Evolutionary conservation across 1,140 invertebrate genomes (phyloP), one percentile per base, ranked within the genome.

Genomic region (Drosophila quadrilineata): DNA sequence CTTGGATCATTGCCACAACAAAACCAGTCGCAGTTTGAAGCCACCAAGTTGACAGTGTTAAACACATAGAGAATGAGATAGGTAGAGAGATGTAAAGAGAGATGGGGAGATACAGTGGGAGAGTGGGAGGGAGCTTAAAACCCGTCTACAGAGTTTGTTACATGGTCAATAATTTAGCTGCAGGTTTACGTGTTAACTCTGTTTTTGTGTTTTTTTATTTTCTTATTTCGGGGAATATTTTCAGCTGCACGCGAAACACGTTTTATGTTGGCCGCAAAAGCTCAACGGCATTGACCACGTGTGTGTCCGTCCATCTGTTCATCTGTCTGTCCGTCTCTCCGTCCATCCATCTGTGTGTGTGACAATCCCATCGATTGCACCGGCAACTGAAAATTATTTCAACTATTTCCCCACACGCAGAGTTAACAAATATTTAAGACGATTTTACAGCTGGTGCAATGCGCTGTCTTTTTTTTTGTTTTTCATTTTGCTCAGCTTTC

Each of bases 11-110:
- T 53, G 49, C 43, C 14, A 35, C 43, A 31, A 10, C 70, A 31
- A 82, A 82, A 82, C 76, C 77, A 76, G 76, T 80, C 68, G 38
- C 72, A 48, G 53, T 62, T 66, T 59, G 68, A 76, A 52, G 66
- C 46, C n/a, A n/a, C n/a, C 10, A 60, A 64, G 54, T 62, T 79
- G 71, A 75, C 71, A 80, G 66, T 75, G 53, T 54, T 29, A 48
- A 67, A 67, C 43, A 45, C 29, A 3, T n/a, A 54, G 41, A 31
- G 31, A 19, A 28, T 16, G 8, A 50, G n/a, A 40, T 29, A 56
- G 43, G 24, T 33, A 31, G 2, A 14, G 36, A 24, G 16, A 35
- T 22, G 31, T 33, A 35, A 33, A 41, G 26, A 41, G 21, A 40
- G 22, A 26, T 10, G 12, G n/a, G 6, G 12, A 43, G 19, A 6